phyloP scores from a whole-genome alignment of 2,797 vertebrate genomes.

The Clarias fuscus region DNA sequence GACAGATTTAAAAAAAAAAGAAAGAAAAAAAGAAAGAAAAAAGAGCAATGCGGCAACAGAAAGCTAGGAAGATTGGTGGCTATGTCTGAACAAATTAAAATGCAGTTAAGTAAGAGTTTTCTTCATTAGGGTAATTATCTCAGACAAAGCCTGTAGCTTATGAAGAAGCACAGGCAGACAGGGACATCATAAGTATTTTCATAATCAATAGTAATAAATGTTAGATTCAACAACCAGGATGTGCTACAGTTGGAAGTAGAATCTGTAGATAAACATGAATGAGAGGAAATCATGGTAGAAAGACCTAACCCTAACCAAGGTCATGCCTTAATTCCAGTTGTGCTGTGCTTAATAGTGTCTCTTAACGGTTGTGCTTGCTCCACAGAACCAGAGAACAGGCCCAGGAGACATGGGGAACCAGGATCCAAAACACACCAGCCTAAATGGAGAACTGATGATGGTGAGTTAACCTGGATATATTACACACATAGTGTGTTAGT shows the following conservation, averaged over 20 bases:
- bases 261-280: background rate
- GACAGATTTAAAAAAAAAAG: background rate
- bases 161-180: background rate
- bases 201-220: background rate
- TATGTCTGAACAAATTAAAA: background rate
- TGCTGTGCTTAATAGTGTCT: background rate
- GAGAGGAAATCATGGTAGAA: background rate
- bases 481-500: too few relatives aligned
- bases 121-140: background rate
- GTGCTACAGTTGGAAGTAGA: background rate
- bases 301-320: background rate
- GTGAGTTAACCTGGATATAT: constrained; percentile 60
- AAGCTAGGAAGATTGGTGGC: background rate
- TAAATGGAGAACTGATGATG: constrained; percentile 65
- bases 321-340: background rate
- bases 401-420: constrained; percentile 61
- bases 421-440: constrained; percentile 59
- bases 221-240: background rate
- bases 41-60: background rate
- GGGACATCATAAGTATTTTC: background rate
- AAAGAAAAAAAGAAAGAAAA: background rate
- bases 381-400: constrained; percentile 64
- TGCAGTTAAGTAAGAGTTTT: background rate
- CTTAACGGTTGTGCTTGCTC: constrained; percentile 39
- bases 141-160: background rate